Base-by-base conservation (phyloP, 1,140 invertebrate species). In the Polypedilum vanderplanki region DNA sequence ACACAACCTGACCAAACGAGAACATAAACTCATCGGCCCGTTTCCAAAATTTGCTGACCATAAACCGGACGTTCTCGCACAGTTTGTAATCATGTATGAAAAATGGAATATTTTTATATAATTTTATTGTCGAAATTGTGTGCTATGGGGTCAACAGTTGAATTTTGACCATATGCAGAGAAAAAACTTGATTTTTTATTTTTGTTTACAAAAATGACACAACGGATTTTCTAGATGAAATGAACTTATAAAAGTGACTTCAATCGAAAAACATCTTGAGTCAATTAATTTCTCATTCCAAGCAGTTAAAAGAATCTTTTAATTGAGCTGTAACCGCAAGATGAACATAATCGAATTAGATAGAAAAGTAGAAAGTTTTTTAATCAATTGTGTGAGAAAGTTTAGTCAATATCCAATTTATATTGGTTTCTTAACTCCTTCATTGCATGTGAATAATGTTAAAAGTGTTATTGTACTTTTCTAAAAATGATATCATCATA, bases 81-180 rank as follows among this genome's bases (percentile, higher is more conserved):
- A 5, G 17, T 70, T n/a, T n/a, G n/a, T n/a, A 70, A 18, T 70
- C 9, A 22, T 18, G 5, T 20, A 70, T 70, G 65, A 70, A 70
- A 70, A 70, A 70, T 20, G 17, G 18, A 18, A 67, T n/a, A n/a
- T n/a, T n/a, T 67, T 18, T 67, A 20, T 20, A 70, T 70, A 70
- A 70, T 18, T 70, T 70, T 70, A 70, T 70, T 70, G 65, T 70
- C 20, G 17, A 70, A 70, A 70, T 22, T 70, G 65, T 22, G 65
- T 70, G 65, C 65, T 22, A 20, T 18, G 65, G 18, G 46, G 65
- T 70, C 65, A 70, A 70, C 20, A 70, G 65, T 70, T 70, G 65
- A 5, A 20, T 70, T 70, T 18, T 57, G n/a, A 12, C 24, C 46
- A 4, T 57, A 57, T 15, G 12, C 46, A 57, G 46, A 12, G n/a